A percentile compares a stretch with the other conserved stretches of the same genome.
These are phyloP conservation scores for Ornithorhynchus anatinus DNA, from an alignment of 2,113 vertebrate species.

Conservation along the genomic window DNA sequence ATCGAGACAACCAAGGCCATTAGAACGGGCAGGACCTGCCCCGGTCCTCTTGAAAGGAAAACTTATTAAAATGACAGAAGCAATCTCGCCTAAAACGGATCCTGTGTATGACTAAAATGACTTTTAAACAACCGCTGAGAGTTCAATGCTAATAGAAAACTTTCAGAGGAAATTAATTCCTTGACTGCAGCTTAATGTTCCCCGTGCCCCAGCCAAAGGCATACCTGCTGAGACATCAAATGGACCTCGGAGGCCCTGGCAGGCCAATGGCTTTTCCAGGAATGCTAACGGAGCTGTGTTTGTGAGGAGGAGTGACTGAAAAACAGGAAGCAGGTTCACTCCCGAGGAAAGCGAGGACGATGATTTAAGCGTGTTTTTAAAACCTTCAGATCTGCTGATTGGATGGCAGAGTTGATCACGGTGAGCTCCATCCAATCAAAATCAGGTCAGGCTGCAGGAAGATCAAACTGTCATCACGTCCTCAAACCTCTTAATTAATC, in stretches of 20 bases:
- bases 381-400: too few relatives aligned
- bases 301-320: neutral
- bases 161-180: conserved; percentile 1
- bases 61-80: neutral
- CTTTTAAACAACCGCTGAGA: neutral
- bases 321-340: neutral
- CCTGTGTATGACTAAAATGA: neutral
- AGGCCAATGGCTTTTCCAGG: neutral
- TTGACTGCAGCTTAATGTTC: neutral
- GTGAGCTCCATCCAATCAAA: too few relatives aligned
- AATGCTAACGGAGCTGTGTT: neutral
- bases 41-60: neutral
- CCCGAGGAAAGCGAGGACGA: too few relatives aligned
- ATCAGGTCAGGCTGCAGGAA: too few relatives aligned
- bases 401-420: too few relatives aligned
- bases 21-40: too few relatives aligned
- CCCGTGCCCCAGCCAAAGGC: neutral
- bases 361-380: too few relatives aligned
- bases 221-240: neutral
- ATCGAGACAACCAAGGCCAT: too few relatives aligned
- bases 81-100: neutral
- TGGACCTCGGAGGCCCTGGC: neutral
- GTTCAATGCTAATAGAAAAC: neutral
- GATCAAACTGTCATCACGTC: too few relatives aligned
- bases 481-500: too few relatives aligned